Evolutionary conservation across 92 coral and sea anemone species (phyloP), one percentile per base, ranked within the genome.

Genomic region (Bergia sp.): DNA sequence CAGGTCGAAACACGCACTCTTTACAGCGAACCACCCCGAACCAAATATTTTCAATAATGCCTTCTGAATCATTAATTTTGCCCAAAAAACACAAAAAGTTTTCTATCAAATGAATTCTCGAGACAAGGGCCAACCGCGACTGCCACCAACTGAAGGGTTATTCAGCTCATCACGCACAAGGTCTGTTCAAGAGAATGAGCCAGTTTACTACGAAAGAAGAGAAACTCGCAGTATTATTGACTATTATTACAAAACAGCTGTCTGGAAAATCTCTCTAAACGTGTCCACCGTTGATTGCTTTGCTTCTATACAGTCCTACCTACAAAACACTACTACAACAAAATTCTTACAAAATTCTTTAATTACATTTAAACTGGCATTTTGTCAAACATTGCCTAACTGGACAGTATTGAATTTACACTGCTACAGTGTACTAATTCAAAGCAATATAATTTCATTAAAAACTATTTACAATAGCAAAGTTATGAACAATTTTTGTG

Each of bases 391-490:
- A 69, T 53, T 47, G 74, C 74, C 87, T 44, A 23, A 69, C 72
- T 45, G 23, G 16, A 67, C 23, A 21, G 58, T 29, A 83, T 29
- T 72, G 21, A 67, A 84, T 84, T 84, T 43, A 82, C 77, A 82
- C 64, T 66, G 79, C 87, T 67, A 37, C 58, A 81, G 67, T 84
- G 79, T 55, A 21, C 61, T 72, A 44, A 69, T 13, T 72, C 23
- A 74, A 71, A 47, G 87, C 77, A 69, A 71, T 36, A 71, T 36
- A 84, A 69, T 84, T 84, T 84, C 37, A 80, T 84, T 71, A 84
- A 84, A 82, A 84, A 21, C 87, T 84, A 84, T 84, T 84, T 84
- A 84, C 87, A 84, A 71, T 69, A 29, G 87, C 69, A 84, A 69
- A 84, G 87, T 44, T 84, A 84, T 67, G 78, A 45, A 84, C 55